Base-by-base conservation (phyloP, 2,113 vertebrate genomes). In the Seriola aureovittata region DNA sequence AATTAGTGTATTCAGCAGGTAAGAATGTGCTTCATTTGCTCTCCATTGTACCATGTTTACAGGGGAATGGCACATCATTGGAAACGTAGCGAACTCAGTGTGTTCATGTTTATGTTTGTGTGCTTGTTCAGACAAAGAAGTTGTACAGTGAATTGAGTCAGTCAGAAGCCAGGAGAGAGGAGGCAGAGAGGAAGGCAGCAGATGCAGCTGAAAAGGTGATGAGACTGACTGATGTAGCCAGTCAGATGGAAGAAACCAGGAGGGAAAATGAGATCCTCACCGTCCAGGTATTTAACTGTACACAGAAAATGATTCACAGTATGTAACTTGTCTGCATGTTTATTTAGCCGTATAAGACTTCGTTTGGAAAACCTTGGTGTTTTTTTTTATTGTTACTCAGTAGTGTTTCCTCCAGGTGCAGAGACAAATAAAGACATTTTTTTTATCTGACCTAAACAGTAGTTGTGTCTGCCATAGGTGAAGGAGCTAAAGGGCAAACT, bases 141-240 rank as follows among this genome's bases (percentile, higher is more conserved):
- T 87, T 95, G 89, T 91, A 93, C 59, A 78, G 46, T 75, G 93
- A 96, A n/a, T 75, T 96, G 81, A 87, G 81, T 48, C 91, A 92
- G 63, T 90, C 93, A 42, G 94, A 96, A 72, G 70, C 82, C 25
- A 89, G 78, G 34, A 82, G 82, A 0, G 89, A 92, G 76, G 93
- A 95, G 81, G 80, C 65, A 10, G 93, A 91, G 73, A 91, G 46
- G 62, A 23, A 76, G 14, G 81, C 79, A 6, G 8, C n/a, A 8
- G 85, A 83, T 17, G 77, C 86, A 64, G 72, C 78, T 54, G 88
- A 86, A 3, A 59, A 91, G 11, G 21, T 80, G 38, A 76, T 40
- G 72, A 91, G 78, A 38, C 50, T 93, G 34, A 85, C 77, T 1
- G 85, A 80, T 50, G 70, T 54, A n/a, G 25, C 68, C 60, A 69